phyloP scores from a whole-genome alignment of 2,113 vertebrate genomes.

The Phycodurus eques region DNA sequence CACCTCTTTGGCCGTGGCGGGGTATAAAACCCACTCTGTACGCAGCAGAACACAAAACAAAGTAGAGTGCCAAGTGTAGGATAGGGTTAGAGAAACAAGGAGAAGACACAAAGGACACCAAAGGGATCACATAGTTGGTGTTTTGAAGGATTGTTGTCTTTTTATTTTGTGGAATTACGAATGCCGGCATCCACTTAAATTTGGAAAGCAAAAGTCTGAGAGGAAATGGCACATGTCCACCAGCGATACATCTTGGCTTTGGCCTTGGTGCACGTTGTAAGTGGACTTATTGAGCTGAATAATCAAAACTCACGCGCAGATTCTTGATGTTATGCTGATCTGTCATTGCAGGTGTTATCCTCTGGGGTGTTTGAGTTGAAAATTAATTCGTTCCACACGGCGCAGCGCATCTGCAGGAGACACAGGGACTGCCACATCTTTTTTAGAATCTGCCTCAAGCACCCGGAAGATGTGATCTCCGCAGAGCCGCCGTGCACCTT shows the following conservation, averaged over 20 bases:
- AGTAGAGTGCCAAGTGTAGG: not conserved
- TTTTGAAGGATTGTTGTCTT: constrained; percentile 10
- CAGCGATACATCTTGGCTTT: constrained; percentile 53
- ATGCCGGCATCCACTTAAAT: constrained; percentile 36
- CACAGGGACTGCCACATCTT: constrained; percentile 80
- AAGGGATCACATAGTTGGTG: not conserved
- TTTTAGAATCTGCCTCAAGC: constrained; percentile 86
- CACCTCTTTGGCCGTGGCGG: constrained; percentile 40
- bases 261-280: constrained; percentile 54
- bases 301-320: not conserved
- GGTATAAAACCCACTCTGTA: constrained; percentile 56
- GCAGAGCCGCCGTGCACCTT: constrained; percentile 83
- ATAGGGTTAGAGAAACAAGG: not conserved
- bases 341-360: constrained; percentile 66
- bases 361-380: constrained; percentile 89
- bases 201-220: not conserved
- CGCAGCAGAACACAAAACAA: constrained; percentile 48
- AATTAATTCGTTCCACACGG: constrained; percentile 79
- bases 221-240: constrained; percentile 56
- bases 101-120: not conserved
- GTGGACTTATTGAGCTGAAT: constrained; percentile 14
- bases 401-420: constrained; percentile 67
- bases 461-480: constrained; percentile 78
- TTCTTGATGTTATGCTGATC: constrained; percentile 7
- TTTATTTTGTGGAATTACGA: constrained; percentile 36